These are phyloP conservation scores for Uria lomvia DNA, from an alignment of 2,113 vertebrate species.

Conservation along the genomic window DNA sequence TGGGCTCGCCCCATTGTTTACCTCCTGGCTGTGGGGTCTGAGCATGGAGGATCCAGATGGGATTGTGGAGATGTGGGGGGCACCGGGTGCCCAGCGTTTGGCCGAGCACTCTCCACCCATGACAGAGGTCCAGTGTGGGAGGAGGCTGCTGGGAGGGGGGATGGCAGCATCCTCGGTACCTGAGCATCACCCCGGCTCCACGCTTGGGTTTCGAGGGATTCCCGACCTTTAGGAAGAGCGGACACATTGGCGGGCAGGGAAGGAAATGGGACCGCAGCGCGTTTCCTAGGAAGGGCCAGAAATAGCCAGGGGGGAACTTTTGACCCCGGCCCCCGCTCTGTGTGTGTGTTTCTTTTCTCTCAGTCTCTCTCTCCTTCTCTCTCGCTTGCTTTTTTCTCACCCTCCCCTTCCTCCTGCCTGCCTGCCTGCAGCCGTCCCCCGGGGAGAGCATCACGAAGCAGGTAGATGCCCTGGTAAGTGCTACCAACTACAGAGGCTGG, in stretches of 20 bases:
- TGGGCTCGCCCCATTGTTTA: background rate
- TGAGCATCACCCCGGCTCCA: fast-evolving
- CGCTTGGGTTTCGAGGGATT: background rate
- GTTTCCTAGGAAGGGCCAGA: slow-evolving; percentile 20
- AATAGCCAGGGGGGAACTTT: background rate
- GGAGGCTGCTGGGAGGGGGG: background rate
- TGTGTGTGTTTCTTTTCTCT: background rate
- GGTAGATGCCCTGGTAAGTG: slow-evolving; percentile 84
- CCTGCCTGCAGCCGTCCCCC: slow-evolving; percentile 45
- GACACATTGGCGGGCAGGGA: background rate
- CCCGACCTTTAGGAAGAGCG: background rate
- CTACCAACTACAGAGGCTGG: fast-evolving
- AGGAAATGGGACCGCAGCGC: fast-evolving
- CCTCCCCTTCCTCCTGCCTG: background rate
- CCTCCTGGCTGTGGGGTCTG: background rate
- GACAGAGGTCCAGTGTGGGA: fast-evolving
- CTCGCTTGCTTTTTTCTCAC: background rate
- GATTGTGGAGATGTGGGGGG: fast-evolving
- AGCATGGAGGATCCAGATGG: background rate
- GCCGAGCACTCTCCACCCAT: background rate
- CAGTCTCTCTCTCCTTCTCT: background rate
- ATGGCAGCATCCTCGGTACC: background rate
- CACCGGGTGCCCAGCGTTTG: background rate
- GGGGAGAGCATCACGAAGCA: slow-evolving; percentile 80
- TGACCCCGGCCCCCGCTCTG: background rate